Base-by-base conservation (phyloP, 2,888 invertebrate species). In the Calliopum simillimum region DNA sequence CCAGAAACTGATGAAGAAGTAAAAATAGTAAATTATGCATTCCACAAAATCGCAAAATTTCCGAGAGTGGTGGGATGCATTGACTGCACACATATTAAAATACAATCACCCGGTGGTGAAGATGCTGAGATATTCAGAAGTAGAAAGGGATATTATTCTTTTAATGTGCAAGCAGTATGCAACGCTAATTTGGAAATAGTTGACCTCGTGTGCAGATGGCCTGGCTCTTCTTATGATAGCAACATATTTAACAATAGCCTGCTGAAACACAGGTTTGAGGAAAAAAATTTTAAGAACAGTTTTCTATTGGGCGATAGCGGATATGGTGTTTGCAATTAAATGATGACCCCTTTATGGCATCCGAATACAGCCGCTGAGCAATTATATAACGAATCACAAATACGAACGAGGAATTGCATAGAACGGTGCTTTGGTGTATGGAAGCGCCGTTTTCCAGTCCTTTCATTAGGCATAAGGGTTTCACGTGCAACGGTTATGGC, bases 381-480 rank as follows among this genome's bases (percentile, higher is more conserved):
- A 1, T 47, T 65, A 1, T 71, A 66, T n/a, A 69, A 71, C 25
- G 69, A 69, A 43, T 65, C 72, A 6, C 46, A 63, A 53, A 74
- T 71, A 47, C 51, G 70, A 49, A 69, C 70, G 4, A 33, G 69
- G 51, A 73, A 73, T 63, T 21, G 23, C 12, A 47, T 74, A 16
- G 72, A 72, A 58, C 43, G 71, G 19, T 41, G 46, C 2, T 74
- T 55, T 68, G 71, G 74, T 16, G 70, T 71, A 1, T 64, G 69
- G 58, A 73, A 71, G 43, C 25, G 72, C 16, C 62, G 71, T 16
- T 74, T 72, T 70, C 74, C 73, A 12, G 59, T 71, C 21, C 47
- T 74, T 8, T 16, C 59, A 2, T n/a, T 70, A 16, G 69, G 70
- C 44, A 66, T 70, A n/a, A 44, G 68, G 47, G 1, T 69, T 19